phyloP scores from a whole-genome alignment of 2,113 vertebrate genomes.

The Antechinus flavipes region DNA sequence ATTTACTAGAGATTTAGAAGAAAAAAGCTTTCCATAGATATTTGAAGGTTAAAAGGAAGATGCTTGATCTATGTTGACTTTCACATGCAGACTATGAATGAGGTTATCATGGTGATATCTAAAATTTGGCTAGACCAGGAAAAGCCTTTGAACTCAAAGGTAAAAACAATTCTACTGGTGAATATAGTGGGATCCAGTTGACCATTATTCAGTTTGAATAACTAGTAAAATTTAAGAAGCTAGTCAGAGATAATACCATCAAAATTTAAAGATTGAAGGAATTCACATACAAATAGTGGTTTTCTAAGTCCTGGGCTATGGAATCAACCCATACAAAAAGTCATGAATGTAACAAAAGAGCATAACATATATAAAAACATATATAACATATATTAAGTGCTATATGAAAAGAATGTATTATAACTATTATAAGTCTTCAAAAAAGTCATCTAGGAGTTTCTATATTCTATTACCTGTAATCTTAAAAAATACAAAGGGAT shows the following conservation, averaged over 20 bases:
- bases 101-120: neutral
- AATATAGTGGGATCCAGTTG: constrained; percentile 2
- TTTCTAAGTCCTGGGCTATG: neutral
- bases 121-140: neutral
- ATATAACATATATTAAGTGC: neutral
- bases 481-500: neutral
- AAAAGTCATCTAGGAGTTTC: neutral
- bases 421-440: neutral
- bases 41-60: constrained; percentile 27
- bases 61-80: neutral
- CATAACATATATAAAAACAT: too few species aligned
- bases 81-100: neutral
- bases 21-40: constrained; percentile 12
- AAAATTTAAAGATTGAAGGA: neutral
- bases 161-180: neutral
- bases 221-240: neutral
- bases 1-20: neutral
- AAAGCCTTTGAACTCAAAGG: neutral
- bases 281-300: neutral
- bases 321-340: neutral
- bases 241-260: neutral
- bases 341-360: neutral
- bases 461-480: neutral
- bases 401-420: neutral
- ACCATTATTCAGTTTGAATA: neutral